Percentiles rank a stretch among this genome's conserved stretches.
phyloP scores from a whole-genome alignment of 2,888 invertebrate genomes.

The Dioctria linearis region DNA sequence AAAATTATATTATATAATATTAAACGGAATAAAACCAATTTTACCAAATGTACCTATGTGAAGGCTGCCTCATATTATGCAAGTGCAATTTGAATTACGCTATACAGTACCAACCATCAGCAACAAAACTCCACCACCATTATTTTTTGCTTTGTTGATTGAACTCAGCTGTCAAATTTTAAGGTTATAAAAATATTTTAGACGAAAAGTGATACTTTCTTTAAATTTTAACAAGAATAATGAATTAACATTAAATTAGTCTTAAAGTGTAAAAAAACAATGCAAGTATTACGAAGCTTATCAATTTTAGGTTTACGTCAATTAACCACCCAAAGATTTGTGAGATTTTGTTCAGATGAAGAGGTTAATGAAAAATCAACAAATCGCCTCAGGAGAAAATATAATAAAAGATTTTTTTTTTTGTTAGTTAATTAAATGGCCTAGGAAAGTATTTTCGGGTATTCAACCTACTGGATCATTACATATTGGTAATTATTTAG shows the following conservation, averaged over 20 bases:
- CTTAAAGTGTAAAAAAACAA: constrained; percentile 9
- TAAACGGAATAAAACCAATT: too few species aligned
- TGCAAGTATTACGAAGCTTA: constrained; percentile 21
- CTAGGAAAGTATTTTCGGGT: constrained; percentile 86
- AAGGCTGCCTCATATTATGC: too few species aligned
- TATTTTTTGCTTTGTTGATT: too few species aligned
- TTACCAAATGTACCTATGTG: too few species aligned
- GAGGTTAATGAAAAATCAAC: constrained; percentile 28
- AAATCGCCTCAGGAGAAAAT: neutral
- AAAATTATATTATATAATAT: too few species aligned
- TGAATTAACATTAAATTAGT: constrained; percentile 7
- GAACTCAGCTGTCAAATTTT: neutral
- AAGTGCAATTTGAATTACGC: too few species aligned
- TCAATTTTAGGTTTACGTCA: neutral
- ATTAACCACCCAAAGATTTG: constrained; percentile 2
- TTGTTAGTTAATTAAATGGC: constrained; percentile 68
- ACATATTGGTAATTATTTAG: constrained; percentile 97
- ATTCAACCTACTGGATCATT: constrained; percentile 96
- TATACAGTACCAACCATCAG: neutral
- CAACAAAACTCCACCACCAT: neutral
- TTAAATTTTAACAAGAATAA: neutral
- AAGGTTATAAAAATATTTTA: neutral
- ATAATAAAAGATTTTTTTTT: neutral
- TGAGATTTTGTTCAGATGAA: constrained; percentile 49
- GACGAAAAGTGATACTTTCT: too few species aligned